Evolutionary conservation across 2,113 vertebrate species (phyloP).

Genomic region (Eolophus roseicapilla): DNA sequence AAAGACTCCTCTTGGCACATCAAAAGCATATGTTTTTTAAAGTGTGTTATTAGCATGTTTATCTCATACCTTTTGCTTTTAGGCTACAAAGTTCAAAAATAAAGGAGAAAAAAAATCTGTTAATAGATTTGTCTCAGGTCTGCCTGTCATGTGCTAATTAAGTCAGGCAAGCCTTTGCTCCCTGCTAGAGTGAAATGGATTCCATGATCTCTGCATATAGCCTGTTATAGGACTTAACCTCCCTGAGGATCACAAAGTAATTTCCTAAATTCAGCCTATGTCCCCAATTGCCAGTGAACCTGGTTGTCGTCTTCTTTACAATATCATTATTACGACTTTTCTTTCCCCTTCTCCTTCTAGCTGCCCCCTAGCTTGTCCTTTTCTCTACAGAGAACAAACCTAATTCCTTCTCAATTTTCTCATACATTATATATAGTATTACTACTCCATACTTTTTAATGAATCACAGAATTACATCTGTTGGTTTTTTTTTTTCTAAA

Average conservation of each 20-base stretch:
- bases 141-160: neutral
- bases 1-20: neutral
- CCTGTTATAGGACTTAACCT: neutral
- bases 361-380: rapidly evolving
- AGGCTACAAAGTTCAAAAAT: neutral
- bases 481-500: neutral
- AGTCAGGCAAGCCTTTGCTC: neutral
- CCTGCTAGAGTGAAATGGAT: neutral
- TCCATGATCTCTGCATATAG: neutral
- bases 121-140: neutral
- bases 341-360: neutral
- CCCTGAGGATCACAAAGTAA: neutral
- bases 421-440: neutral
- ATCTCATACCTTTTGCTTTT: neutral
- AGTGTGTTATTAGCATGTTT: neutral
- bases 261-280: neutral
- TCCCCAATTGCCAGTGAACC: neutral
- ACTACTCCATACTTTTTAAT: neutral
- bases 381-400: neutral
- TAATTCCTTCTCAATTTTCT: neutral
- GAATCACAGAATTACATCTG: neutral
- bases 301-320: neutral
- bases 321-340: rapidly evolving
- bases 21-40: neutral
- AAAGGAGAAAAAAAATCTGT: neutral